Percentiles rank a stretch among this genome's conserved stretches.
phyloP scores from a whole-genome alignment of 1,140 invertebrate genomes.

The Neodiprion fabricii region DNA sequence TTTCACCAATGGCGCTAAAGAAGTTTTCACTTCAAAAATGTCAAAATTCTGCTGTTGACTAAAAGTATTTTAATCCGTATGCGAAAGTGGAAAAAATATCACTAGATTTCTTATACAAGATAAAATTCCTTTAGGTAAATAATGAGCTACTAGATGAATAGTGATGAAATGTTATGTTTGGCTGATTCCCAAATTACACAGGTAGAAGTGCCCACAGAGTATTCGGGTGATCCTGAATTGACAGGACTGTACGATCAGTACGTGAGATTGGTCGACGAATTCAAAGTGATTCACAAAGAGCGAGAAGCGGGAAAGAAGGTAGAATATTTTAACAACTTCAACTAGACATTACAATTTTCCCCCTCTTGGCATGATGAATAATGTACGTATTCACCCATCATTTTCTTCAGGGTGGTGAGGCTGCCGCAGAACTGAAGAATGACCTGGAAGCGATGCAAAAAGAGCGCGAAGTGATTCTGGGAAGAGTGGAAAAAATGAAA shows the following conservation, averaged over 20 bases:
- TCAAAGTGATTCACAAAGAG: conserved; percentile 82
- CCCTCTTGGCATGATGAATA: not conserved
- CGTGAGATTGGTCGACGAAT: conserved; percentile 79
- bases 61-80: too few species aligned
- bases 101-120: conserved; percentile 25
- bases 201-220: conserved; percentile 83
- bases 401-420: conserved; percentile 52
- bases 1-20: too few species aligned
- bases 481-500: conserved; percentile 71
- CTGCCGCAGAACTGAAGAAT: conserved; percentile 70
- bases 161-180: too few species aligned
- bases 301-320: conserved; percentile 70
- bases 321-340: conserved; percentile 59
- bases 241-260: conserved; percentile 77
- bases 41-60: too few species aligned
- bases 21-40: too few species aligned
- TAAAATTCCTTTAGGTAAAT: conserved; percentile 12
- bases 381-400: not conserved
- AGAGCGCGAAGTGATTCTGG: conserved; percentile 81
- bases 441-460: conserved; percentile 87
- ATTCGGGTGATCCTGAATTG: conserved; percentile 79
- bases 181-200: conserved; percentile 35
- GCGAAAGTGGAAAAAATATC: too few species aligned
- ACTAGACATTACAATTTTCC: conserved; percentile 25
- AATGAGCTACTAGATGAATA: not conserved